phyloP scores from a whole-genome alignment of 2,113 vertebrate genomes.

The Axis porcinus region DNA sequence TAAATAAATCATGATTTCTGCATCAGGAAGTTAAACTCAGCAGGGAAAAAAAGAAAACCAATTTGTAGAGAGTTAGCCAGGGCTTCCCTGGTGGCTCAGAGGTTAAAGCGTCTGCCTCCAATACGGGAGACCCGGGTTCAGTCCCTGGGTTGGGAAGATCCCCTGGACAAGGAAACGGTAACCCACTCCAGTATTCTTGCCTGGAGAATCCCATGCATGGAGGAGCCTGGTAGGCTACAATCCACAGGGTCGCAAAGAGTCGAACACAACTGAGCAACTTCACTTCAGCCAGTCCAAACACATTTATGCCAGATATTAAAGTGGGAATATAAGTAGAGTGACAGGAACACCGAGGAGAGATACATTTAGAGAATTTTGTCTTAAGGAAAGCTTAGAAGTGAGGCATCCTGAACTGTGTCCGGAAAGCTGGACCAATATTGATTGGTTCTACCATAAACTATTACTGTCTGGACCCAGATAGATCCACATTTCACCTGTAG shows the following conservation, averaged over 20 bases:
- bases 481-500: not conserved
- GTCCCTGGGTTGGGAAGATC: no score
- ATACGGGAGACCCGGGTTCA: no score
- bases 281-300: not conserved
- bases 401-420: accelerated
- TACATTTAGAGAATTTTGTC: not conserved
- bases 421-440: not conserved
- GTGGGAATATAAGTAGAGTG: not conserved
- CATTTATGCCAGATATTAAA: not conserved
- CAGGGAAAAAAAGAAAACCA: accelerated
- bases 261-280: no score
- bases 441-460: no score
- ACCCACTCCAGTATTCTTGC: no score
- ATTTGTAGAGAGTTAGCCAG: not conserved
- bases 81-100: no score
- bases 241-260: no score
- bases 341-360: not conserved
- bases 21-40: not conserved
- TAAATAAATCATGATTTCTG: not conserved
- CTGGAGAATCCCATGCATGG: no score
- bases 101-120: no score
- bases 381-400: not conserved
- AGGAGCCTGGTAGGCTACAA: no score
- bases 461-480: not conserved
- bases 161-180: no score